Conservation (phyloP, 2,797 vertebrate genomes). For the Xiphophorus birchmanni region DNA sequence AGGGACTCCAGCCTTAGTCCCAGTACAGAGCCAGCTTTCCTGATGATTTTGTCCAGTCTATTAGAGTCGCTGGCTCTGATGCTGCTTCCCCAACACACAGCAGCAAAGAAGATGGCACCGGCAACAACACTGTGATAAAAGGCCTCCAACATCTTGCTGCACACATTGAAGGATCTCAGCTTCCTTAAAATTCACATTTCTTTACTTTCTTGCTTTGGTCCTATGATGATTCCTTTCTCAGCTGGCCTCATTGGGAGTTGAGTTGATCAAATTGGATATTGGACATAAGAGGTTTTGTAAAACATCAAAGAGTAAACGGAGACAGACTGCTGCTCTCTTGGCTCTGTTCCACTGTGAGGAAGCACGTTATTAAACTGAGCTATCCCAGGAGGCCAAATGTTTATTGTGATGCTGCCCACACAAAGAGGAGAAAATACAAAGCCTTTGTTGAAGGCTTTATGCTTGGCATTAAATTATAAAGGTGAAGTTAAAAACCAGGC, state of each 20-base stretch:
- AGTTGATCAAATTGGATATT: slow-evolving; percentile 32
- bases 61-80: too few species aligned
- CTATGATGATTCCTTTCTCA: background rate
- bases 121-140: too few species aligned
- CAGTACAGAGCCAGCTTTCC: too few species aligned
- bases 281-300: slow-evolving; percentile 25
- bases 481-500: slow-evolving; percentile 13
- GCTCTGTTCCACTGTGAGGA: background rate
- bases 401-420: slow-evolving; percentile 12
- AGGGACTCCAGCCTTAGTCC: too few species aligned
- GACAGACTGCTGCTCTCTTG: slow-evolving; percentile 6
- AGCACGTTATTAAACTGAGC: slow-evolving; percentile 1
- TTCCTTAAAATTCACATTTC: background rate
- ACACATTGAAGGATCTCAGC: too few species aligned
- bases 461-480: slow-evolving; percentile 9
- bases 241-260: background rate
- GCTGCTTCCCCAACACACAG: too few species aligned
- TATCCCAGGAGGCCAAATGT: slow-evolving; percentile 5
- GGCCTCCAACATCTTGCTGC: too few species aligned
- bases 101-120: too few species aligned
- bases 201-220: background rate
- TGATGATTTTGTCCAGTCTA: too few species aligned
- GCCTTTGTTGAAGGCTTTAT: slow-evolving; percentile 1
- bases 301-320: slow-evolving; percentile 1
- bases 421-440: background rate